A percentile compares a stretch with the other conserved stretches of the same genome.
Conservation (phyloP, 2,888 invertebrate genomes). For the Plebejus argus region DNA sequence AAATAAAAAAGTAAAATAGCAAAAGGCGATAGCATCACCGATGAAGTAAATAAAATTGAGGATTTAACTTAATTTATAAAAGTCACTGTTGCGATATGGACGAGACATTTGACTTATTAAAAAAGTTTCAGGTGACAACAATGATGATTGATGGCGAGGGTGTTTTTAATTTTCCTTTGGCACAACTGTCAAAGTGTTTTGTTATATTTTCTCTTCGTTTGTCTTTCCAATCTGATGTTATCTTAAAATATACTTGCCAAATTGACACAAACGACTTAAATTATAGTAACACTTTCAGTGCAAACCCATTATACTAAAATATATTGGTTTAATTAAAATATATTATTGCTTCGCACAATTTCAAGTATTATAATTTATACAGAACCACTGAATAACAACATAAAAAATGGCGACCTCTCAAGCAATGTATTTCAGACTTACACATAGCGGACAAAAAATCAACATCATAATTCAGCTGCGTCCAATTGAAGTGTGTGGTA, state of each 20-base stretch:
- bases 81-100: conserved; percentile 4
- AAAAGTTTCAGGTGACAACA: conserved; percentile 24
- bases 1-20: not conserved
- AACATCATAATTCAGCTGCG: not conserved
- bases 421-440: not conserved
- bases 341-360: too few relatives aligned
- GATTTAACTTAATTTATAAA: conserved; percentile 18
- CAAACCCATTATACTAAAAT: too few relatives aligned
- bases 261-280: too few relatives aligned
- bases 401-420: too few relatives aligned
- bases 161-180: conserved; percentile 13
- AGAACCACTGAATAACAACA: too few relatives aligned
- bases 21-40: not conserved
- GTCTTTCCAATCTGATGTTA: not conserved
- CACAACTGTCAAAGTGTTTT: not conserved
- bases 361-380: too few relatives aligned
- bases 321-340: too few relatives aligned
- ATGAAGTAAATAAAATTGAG: not conserved
- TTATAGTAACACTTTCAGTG: too few relatives aligned
- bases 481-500: not conserved
- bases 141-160: conserved; percentile 26
- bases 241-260: not conserved
- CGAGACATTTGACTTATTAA: conserved; percentile 24
- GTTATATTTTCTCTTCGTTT: not conserved
- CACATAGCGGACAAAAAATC: not conserved